Conservation (phyloP, 2,888 invertebrate species). For the Gastracanthus pulcherrimus region DNA sequence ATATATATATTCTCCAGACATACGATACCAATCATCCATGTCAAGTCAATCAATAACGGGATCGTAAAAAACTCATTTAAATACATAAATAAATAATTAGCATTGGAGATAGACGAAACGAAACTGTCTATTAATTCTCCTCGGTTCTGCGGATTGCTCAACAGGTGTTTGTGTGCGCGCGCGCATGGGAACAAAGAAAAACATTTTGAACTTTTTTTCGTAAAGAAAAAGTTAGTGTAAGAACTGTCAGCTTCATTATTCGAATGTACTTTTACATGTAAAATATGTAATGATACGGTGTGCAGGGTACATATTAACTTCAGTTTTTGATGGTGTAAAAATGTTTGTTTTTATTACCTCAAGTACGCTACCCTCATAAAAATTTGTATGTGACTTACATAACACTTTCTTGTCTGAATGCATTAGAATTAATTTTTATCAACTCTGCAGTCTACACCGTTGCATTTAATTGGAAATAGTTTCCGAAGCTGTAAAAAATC, state of each 20-base stretch:
- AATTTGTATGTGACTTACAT: too few species aligned
- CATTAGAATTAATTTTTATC: too few species aligned
- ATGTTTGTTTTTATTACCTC: too few species aligned
- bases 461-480: too few species aligned
- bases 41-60: slow-evolving; percentile 26
- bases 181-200: not conserved
- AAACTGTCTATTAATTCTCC: not conserved
- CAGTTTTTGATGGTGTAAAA: too few species aligned
- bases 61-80: slow-evolving; percentile 38
- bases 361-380: too few species aligned
- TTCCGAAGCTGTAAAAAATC: too few species aligned
- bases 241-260: not conserved
- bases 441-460: too few species aligned
- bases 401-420: too few species aligned
- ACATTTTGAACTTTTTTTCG: not conserved
- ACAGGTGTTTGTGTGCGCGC: not conserved
- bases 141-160: not conserved
- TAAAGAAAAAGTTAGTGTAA: not conserved
- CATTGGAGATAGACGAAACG: not conserved
- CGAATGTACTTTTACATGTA: not conserved
- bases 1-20: not conserved
- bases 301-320: too few species aligned
- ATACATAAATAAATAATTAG: slow-evolving; percentile 46
- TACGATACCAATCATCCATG: not conserved
- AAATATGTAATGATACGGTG: too few species aligned